phyloP scores from a whole-genome alignment of 1,140 invertebrate species.

The Drosophila sucinea region DNA sequence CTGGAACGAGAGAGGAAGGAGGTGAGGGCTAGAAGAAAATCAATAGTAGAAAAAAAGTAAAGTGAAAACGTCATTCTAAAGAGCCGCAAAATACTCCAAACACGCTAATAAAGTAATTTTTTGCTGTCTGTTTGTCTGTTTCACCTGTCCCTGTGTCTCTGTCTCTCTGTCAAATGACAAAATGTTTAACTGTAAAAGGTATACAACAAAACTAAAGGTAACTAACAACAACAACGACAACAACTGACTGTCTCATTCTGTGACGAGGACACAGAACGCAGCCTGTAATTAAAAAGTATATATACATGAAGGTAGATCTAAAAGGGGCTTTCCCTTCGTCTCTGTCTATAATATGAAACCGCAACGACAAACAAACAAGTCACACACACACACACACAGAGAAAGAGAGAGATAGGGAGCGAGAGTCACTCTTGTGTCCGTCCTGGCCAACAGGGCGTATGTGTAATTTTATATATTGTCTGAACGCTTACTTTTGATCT shows the following conservation, averaged over 20 bases:
- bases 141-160: background rate
- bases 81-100: conserved; percentile 20
- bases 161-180: conserved; percentile 28
- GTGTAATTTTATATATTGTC: conserved; percentile 70
- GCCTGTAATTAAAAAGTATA: conserved; percentile 59
- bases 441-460: conserved; percentile 57
- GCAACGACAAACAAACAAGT: conserved; percentile 29
- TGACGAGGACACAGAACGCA: conserved; percentile 16
- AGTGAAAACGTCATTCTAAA: background rate
- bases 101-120: conserved; percentile 66
- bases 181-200: conserved; percentile 25
- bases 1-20: background rate
- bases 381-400: background rate
- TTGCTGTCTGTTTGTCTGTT: conserved; percentile 11
- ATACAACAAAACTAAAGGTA: conserved; percentile 26
- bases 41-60: conserved; percentile 13
- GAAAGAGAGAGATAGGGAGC: too few species aligned
- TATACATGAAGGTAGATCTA: conserved; percentile 15
- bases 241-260: conserved; percentile 8
- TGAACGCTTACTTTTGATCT: conserved; percentile 60
- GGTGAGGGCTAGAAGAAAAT: background rate
- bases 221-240: conserved; percentile 6
- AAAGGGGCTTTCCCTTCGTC: background rate
- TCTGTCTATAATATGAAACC: conserved; percentile 37
- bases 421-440: conserved; percentile 7